Conservation (phyloP, 2,888 invertebrate species). For the Microctonus aethiopoides region DNA sequence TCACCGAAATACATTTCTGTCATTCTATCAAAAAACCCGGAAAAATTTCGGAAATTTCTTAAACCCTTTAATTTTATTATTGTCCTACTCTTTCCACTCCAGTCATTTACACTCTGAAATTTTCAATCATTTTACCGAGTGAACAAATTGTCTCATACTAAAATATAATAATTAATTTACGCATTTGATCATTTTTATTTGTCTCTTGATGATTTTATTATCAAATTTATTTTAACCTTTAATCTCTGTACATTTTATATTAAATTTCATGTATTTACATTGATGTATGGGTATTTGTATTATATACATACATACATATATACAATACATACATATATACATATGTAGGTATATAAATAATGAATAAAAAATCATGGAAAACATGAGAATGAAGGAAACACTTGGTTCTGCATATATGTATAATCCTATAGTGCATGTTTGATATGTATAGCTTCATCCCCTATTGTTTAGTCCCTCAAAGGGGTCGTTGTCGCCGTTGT, state of each 20-base stretch:
- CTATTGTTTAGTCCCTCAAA: conserved; percentile 6
- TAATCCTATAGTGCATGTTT: neutral
- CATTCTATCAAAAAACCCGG: no score
- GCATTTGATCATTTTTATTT: neutral
- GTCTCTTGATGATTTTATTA: neutral
- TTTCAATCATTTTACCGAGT: no score
- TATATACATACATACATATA: neutral
- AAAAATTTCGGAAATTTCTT: no score
- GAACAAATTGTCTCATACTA: no score
- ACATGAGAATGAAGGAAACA: neutral
- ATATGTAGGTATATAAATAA: neutral
- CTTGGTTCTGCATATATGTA: neutral
- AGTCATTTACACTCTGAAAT: no score
- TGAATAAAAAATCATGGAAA: neutral
- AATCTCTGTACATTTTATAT: no score
- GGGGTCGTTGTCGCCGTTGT: neutral
- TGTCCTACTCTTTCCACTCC: no score
- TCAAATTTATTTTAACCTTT: neutral
- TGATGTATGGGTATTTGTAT: no score
- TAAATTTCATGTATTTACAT: no score
- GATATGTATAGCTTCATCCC: neutral
- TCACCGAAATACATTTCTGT: no score
- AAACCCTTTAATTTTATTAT: no score
- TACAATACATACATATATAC: neutral
- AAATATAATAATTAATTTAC: no score